Conservation (phyloP, 2,113 vertebrate species). For the Dascyllus trimaculatus region DNA sequence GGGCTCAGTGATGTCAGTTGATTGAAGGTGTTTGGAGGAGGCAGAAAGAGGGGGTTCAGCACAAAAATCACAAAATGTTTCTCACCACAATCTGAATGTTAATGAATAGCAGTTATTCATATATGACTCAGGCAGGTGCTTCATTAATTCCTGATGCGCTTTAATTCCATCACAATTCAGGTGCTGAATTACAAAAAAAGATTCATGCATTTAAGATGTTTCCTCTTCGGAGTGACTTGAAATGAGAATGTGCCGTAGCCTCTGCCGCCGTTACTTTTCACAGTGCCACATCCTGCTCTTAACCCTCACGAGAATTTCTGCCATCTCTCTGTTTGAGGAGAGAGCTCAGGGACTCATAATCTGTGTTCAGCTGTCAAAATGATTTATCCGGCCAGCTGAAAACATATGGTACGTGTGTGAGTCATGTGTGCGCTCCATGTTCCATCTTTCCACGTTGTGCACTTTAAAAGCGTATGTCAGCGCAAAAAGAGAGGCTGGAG, state of each 20-base stretch:
- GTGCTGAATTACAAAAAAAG: background rate
- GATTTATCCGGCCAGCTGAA: conserved; percentile 68
- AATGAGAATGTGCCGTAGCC: conserved; percentile 3
- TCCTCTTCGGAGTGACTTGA: conserved; percentile 10
- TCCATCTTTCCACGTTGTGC: conserved; percentile 4
- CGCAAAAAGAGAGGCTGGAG: conserved; percentile 22
- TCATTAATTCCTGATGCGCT: background rate
- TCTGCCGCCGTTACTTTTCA: conserved; percentile 2
- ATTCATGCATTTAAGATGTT: conserved; percentile 14
- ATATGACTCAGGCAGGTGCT: conserved; percentile 20
- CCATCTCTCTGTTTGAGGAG: conserved; percentile 50
- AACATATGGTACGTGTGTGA: conserved; percentile 53
- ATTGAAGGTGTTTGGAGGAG: conserved; percentile 14
- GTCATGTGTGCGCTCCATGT: background rate
- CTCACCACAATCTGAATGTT: conserved; percentile 5
- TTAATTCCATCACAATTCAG: conserved; percentile 1
- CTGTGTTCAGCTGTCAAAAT: conserved; percentile 73
- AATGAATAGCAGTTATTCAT: conserved; percentile 18
- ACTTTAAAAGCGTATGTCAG: conserved; percentile 39
- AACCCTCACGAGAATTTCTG: conserved; percentile 45
- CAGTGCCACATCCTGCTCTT: conserved; percentile 29
- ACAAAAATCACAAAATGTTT: background rate
- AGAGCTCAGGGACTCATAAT: conserved; percentile 58
- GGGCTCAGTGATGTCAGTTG: conserved; percentile 8
- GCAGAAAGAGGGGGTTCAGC: background rate